These are phyloP conservation scores for Chelidonichthys spinosus DNA, from an alignment of 2,797 vertebrate genomes.

Conservation along the genomic window DNA sequence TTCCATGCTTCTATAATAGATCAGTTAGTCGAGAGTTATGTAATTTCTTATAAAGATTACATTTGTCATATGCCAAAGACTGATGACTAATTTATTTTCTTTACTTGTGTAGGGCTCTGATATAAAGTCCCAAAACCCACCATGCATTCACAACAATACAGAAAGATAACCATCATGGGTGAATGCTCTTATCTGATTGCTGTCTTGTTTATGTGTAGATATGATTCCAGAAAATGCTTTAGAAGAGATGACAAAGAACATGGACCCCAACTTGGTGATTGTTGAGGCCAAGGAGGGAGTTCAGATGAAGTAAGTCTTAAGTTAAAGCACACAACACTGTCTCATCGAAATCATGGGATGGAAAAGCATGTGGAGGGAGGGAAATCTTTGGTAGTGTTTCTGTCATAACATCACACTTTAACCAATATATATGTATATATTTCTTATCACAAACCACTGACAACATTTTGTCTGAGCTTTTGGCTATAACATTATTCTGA, in stretches of 20 bases:
- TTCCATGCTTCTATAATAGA: no score
- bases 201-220: constrained; percentile 78
- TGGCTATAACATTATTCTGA: neutral
- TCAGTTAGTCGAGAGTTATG: neutral
- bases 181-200: constrained; percentile 2
- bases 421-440: neutral
- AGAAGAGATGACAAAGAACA: constrained; percentile 99
- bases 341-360: neutral
- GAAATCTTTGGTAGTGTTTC: neutral
- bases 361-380: no score
- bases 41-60: neutral
- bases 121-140: neutral
- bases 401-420: neutral
- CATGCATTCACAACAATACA: neutral
- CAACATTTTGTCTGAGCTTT: neutral
- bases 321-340: neutral
- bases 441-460: neutral
- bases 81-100: neutral
- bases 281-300: constrained; percentile 91
- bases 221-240: constrained; percentile 99
- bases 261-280: constrained; percentile 94
- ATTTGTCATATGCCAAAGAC: neutral
- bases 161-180: fast-evolving
- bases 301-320: constrained; percentile 92
- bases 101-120: neutral